Evolutionary conservation across 2,797 vertebrate genomes (phyloP), one percentile per base, ranked within the genome.

Genomic region (Hephaestus fuliginosus): DNA sequence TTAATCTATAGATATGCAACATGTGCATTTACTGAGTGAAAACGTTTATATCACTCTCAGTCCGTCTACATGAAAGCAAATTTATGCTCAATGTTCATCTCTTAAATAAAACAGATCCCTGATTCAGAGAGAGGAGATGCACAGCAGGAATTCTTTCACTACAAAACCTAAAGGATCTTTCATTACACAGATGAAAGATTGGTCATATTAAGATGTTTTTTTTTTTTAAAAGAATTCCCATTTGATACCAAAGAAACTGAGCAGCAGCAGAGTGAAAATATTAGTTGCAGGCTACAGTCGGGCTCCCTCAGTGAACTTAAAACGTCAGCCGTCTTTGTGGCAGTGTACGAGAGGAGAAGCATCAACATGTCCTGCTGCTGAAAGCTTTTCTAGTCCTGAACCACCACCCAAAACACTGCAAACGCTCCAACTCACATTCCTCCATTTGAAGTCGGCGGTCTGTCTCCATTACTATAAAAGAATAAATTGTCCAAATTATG

Each of bases 341-440:
- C 28, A 49, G 65, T 61, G 39, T 68, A 36, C 7, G 83, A 70
- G 69, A 85, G 64, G 80, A 71, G 77, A 70, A 83, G 56, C 65
- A 55, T 77, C 58, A 74, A 73, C 74, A 64, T 46, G 44, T 80
- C 71, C 73, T 82, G 83, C 74, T 60, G 79, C 76, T 77, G 25
- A 77, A 80, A 85, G 82, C 67, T 81, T 71, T 46, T 74, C 55
- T 72, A 71, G 39, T 49, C 33, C 60, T 69, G 36, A 92, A 90
- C 93, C 93, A 92, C 85, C 93, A 95, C 92, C 94, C 88, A 90
- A 86, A 88, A 92, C 89, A 90, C 89, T 71, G 86, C 90, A 94
- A 91, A 91, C 91, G 85, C 91, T 86, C 88, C 80, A 86, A 96
- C 95, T 96, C 95, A 96, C 96, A 93, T 96, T 95, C 88, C 92